Evolutionary conservation across 92 coral and sea anemone species (phyloP), one percentile per base, ranked within the genome.

Genomic region (Epizoanthus illoricatus): DNA sequence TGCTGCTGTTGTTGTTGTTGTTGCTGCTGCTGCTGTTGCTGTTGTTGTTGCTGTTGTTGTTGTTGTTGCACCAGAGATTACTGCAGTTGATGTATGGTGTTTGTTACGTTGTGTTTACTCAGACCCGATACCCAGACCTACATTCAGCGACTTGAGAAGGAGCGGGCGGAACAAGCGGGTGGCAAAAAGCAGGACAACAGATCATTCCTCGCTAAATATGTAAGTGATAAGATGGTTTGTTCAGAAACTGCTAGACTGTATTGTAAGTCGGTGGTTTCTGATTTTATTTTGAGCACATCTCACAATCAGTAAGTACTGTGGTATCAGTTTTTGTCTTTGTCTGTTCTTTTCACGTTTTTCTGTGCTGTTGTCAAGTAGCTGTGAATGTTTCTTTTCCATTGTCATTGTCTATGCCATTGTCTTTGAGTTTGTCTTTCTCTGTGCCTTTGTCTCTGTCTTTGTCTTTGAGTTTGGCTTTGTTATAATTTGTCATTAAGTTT

Each of bases 61-160:
- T 20, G 10, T 15, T 3, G 21, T 36, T 36, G 0, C 4, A 5
- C 33, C 39, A 47, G 58, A 5, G 65, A 39, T 61, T 9, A 18
- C 12, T 65, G 59, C 39, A 4, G 16, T 21, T 12, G 19, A 62
- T 21, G 20, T 47, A 17, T 6, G 2, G 15, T 57, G 17, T 36
- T 71, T 45, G 60, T 7, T 42, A 47, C 16, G 16, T 43, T 85
- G 7, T 80, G 16, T 11, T 19, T 56, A 20, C 65, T 36, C 59
- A 91, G 94, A 15, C 98, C 98, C 1, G 98, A 95, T 80, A 95
- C 98, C 16, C 97, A 89, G 69, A 91, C 97, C 1, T 95, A 95
- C 84, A 90, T 95, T 43, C 97, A 92, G 84, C 91, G 86, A 80
- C 64, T 95, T 40, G 98, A 95, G 45, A 94, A 91, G 83, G 97